Base-by-base conservation (phyloP, 1,140 invertebrate genomes). In the Leptopilina clavipes region DNA sequence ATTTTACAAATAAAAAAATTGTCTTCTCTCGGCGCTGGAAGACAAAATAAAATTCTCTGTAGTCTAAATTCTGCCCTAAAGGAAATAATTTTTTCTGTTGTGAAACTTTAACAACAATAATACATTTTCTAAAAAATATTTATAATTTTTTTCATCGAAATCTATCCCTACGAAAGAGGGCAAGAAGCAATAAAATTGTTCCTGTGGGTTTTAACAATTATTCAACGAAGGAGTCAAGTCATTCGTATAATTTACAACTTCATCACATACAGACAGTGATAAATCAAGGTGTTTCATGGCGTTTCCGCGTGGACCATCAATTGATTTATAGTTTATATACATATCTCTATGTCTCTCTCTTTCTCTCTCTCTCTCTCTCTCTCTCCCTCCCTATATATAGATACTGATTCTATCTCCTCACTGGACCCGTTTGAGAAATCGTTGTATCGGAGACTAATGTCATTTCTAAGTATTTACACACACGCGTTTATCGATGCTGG, bases 401-500 rank as follows among this genome's bases (percentile, higher is more conserved):
- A 59, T 59, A 19, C 31, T 31, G 45, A 71, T 71, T 43, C 19
- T 40, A 6, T 9, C 37, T 40, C 7, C 9, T 3, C 6, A 9
- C 10, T 71, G 14, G 22, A 65, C 59, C 12, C 52, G 9, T 40
- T 43, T 56, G 75, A 31, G 40, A 71, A 81, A 82, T 79, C 79
- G 76, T 71, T 40, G 79, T 76, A 76, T 37, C 22, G 70, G 70
- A 48, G 82, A 80, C 81, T 87, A 87, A 88, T 84, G 81, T 87
- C 80, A 81, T 85, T 83, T 86, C 81, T 87, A 86, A 87, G 82
- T 85, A 81, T 74, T 75, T 80, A 77, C 70, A 76, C 76, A 83
- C 79, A 80, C 65, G 56, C 71, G 73, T 76, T 40, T 79, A 82
- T 83, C 73, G 79, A 82, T 80, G 81, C 79, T 74, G 74, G 37